These are phyloP conservation scores for Mythimna vitellina DNA, from an alignment of 2,888 invertebrate species.

Conservation along the genomic window DNA sequence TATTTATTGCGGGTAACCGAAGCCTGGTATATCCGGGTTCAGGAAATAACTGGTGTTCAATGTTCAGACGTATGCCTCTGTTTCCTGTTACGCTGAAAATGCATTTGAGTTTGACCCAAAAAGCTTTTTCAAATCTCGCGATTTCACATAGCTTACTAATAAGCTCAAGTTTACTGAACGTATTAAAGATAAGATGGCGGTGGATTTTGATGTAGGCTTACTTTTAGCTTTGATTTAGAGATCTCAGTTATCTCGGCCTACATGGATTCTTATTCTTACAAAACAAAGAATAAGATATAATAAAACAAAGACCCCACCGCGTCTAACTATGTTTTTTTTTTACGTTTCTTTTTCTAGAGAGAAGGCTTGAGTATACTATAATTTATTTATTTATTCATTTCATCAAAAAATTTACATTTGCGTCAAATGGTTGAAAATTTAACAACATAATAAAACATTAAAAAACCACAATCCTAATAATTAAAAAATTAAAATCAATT, in stretches of 20 bases:
- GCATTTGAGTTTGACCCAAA: conserved; percentile 47
- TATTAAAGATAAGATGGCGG: conserved; percentile 24
- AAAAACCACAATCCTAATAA: too few relatives aligned
- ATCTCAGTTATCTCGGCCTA: conserved; percentile 1
- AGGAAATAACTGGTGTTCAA: conserved; percentile 44
- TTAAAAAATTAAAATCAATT: too few relatives aligned
- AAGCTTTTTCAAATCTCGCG: conserved; percentile 26
- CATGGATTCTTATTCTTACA: not conserved
- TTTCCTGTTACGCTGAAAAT: conserved; percentile 45
- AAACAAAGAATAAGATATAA: too few relatives aligned
- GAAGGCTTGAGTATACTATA: too few relatives aligned
- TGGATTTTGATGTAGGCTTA: conserved; percentile 14
- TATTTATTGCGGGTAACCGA: conserved; percentile 59
- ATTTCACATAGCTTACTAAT: conserved; percentile 22
- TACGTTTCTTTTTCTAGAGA: too few relatives aligned
- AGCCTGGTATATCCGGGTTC: conserved; percentile 39
- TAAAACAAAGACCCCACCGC: too few relatives aligned
- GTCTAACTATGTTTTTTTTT: too few relatives aligned
- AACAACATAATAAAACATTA: too few relatives aligned
- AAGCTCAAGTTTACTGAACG: conserved; percentile 20
- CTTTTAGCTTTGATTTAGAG: too few relatives aligned
- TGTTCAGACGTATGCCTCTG: conserved; percentile 46
- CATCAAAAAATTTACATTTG: too few relatives aligned
- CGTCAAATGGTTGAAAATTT: too few relatives aligned
- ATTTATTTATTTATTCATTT: too few relatives aligned